These are phyloP conservation scores for Stenodera caucasica DNA, from an alignment of 2,888 invertebrate genomes.

Conservation along the genomic window DNA sequence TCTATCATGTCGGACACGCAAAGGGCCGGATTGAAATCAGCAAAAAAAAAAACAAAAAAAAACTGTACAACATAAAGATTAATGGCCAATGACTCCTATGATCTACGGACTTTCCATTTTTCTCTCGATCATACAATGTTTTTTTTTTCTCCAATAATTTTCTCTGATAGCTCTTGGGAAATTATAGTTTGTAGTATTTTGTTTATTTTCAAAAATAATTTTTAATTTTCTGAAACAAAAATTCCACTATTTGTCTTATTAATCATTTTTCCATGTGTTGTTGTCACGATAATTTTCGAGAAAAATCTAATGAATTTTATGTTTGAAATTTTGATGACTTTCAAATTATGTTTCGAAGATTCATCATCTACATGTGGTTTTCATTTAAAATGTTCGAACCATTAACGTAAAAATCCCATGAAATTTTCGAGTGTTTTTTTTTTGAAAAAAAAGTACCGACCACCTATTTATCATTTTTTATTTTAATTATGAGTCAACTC, in stretches of 20 bases:
- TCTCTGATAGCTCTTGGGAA: neutral
- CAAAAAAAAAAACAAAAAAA: constrained; percentile 6
- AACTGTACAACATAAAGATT: constrained; percentile 8
- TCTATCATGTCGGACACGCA: constrained; percentile 10
- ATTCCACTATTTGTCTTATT: neutral
- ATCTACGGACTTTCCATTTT: neutral
- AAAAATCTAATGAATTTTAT: neutral
- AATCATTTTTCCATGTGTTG: neutral
- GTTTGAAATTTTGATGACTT: neutral
- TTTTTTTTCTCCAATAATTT: too few species aligned
- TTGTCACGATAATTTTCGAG: neutral
- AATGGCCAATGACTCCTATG: constrained; percentile 4
- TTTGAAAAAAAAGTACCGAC: neutral
- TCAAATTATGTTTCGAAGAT: neutral
- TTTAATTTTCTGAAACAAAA: too few species aligned
- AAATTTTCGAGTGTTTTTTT: neutral
- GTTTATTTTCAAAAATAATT: too few species aligned
- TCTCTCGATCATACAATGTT: neutral
- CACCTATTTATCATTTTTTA: constrained; percentile 3
- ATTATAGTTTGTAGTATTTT: neutral
- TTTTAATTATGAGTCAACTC: constrained; percentile 7
- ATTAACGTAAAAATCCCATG: neutral
- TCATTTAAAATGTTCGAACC: neutral
- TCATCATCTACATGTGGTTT: neutral
- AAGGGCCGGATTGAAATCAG: neutral